phyloP scores from a whole-genome alignment of 2,797 vertebrate species.

The Ara ararauna region DNA sequence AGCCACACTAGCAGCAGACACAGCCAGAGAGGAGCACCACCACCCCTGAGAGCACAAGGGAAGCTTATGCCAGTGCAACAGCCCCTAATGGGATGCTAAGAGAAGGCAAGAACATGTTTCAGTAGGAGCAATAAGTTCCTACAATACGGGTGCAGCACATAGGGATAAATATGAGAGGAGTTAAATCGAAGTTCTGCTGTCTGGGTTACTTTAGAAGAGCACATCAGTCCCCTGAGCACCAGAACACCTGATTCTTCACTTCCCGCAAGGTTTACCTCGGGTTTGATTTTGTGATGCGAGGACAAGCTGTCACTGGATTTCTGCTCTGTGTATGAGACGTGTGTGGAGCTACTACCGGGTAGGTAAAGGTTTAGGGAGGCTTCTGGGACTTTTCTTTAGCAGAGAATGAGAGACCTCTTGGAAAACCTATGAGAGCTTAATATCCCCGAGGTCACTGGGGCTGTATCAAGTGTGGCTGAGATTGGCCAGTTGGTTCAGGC shows the following conservation, averaged over 20 bases:
- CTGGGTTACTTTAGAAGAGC: not conserved
- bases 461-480: conserved; percentile 54
- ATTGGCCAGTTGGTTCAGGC: conserved; percentile 5
- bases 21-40: not conserved
- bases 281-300: not conserved
- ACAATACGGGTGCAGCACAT: accelerated
- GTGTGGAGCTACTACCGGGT: not conserved
- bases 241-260: accelerated
- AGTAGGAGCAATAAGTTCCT: not conserved
- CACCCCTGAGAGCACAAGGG: not conserved
- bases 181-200: not conserved
- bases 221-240: not conserved
- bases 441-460: not conserved
- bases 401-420: not conserved
- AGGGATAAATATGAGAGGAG: not conserved
- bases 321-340: accelerated
- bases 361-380: not conserved
- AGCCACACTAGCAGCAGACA: not conserved
- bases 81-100: not conserved
- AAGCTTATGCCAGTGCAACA: not conserved
- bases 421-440: not conserved
- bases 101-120: not conserved
- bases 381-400: conserved; percentile 34
- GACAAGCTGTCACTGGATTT: not conserved
- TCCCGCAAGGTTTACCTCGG: not conserved